phyloP scores from a whole-genome alignment of 2,113 vertebrate genomes.

The human region GRCh38 chr18:64116001-64116500 shows the following conservation, averaged over 20 bases:
- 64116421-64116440: not conserved
- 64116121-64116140: not conserved
- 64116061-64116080: not conserved
- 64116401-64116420: not conserved
- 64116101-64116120: not conserved
- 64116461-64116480: not conserved
- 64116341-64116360: constrained; percentile 27
- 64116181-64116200: not conserved
- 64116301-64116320: not conserved
- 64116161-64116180: not conserved
- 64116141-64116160: not conserved
- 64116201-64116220: not conserved
- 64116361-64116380: not conserved
- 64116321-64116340: not conserved
- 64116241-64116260: not conserved
- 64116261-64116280: not conserved
- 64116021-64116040: not conserved
- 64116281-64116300: not conserved
- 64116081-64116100: not conserved
- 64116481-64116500: not conserved
- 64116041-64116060: not conserved
- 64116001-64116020: not conserved
- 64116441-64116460: not conserved
- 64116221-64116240: not conserved
- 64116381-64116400: not conserved